Conservation (phyloP, 30 jellyfish, hydroid and myxozoan species). For the Sanderia malayensis region DNA sequence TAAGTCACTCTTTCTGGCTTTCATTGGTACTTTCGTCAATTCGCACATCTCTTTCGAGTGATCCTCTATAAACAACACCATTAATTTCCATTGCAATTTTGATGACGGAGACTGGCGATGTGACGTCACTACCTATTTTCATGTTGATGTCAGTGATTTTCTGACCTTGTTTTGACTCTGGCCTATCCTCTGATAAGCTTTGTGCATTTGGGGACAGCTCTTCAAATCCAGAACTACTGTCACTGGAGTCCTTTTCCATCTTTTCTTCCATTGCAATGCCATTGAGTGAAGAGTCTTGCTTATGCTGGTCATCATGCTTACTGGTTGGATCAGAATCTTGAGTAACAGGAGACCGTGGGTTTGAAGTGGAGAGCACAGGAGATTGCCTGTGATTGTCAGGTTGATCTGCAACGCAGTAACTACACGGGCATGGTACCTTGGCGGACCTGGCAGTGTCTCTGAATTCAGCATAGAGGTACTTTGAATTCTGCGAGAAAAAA, state of each 20-base stretch:
- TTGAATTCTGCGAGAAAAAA: slow-evolving; percentile 36
- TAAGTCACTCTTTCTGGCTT: neutral
- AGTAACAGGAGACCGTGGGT: slow-evolving; percentile 38
- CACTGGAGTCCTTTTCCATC: slow-evolving; percentile 53
- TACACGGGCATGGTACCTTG: slow-evolving; percentile 62
- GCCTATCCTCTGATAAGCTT: slow-evolving; percentile 50
- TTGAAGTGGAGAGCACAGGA: slow-evolving; percentile 17
- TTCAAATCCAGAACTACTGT: slow-evolving; percentile 62
- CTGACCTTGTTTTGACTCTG: slow-evolving; percentile 44
- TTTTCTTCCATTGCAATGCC: slow-evolving; percentile 53
- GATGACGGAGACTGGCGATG: slow-evolving; percentile 20
- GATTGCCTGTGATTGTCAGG: slow-evolving; percentile 34
- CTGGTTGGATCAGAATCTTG: slow-evolving; percentile 14
- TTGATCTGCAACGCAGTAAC: slow-evolving; percentile 52
- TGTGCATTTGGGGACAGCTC: slow-evolving; percentile 63
- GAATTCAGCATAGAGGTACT: slow-evolving; percentile 49
- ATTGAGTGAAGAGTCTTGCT: slow-evolving; percentile 15
- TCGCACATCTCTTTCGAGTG: slow-evolving; percentile 20
- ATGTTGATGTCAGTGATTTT: slow-evolving; percentile 49
- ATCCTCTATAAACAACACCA: slow-evolving; percentile 78
- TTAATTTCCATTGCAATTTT: slow-evolving; percentile 72
- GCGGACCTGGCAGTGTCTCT: slow-evolving; percentile 40
- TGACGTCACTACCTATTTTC: slow-evolving; percentile 37
- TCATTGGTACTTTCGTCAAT: slow-evolving; percentile 1
- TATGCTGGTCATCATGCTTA: neutral